Evolutionary conservation across 1,140 invertebrate genomes (phyloP), one percentile per base, ranked within the genome.

Genomic region (Listronotus bonariensis): DNA sequence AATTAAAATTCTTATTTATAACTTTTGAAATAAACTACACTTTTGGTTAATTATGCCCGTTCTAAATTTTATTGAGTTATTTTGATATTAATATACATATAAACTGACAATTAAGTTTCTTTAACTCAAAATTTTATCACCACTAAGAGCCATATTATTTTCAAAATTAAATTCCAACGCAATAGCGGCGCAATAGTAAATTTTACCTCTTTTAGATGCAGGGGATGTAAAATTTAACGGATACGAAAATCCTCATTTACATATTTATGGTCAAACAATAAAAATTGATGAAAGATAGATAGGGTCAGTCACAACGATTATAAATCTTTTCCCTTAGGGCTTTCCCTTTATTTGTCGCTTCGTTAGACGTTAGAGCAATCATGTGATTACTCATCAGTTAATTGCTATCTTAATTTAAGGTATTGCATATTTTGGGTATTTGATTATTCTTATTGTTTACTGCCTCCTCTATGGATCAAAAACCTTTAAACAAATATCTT

Each of bases 241-340:
- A 20, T 48, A 53, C 51, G 31, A 38, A 53, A 53, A 55, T 14
- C 14, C 15, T 31, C 11, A 55, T 55, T 55, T 55, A 43, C 53
- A 55, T 55, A 41, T 55, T 55, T 55, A 55, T 43, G 53, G 53
- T 43, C 41, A 43, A 41, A 55, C 53, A 31, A 55, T 55, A 55
- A 55, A 55, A 55, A 55, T 55, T 55, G 51, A 53, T 31, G 51
- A 17, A 48, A 20, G 31, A 26, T 53, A 38, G 32, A 53, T 53
- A 14, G 45, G 45, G 45, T 12, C 53, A 26, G 15, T 43, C 38
- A 12, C 12, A 14, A 42, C 11, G 10, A 41, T 41, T 55, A 55
- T 55, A 31, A n/a, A 52, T 38, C 34, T 38, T 15, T 52, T 12
- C 31, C 49, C n/a, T 17, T 26, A 11, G 36, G 20, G 20, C 26